Evolutionary conservation across 2,113 vertebrate species (phyloP).

Genomic region (Dicaeum eximium): DNA sequence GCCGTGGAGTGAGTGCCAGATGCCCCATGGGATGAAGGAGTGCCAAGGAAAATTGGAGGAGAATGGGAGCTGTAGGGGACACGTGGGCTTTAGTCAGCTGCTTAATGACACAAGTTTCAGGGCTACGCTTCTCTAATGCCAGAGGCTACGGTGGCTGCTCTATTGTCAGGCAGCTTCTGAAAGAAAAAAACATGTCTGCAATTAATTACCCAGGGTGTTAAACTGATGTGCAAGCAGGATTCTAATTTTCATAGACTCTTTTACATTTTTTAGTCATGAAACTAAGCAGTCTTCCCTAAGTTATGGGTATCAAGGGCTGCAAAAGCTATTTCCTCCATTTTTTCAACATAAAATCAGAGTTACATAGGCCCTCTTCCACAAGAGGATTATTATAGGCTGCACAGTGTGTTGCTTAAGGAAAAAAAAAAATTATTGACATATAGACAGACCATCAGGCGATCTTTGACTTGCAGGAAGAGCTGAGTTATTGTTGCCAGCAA

Average conservation of each 20-base stretch:
- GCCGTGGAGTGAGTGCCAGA: neutral
- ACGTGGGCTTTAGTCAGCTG: neutral
- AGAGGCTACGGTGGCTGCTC: neutral
- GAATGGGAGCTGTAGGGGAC: neutral
- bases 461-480: neutral
- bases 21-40: neutral
- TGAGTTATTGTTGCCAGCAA: neutral
- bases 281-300: neutral
- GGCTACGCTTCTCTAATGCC: fast-evolving
- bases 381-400: neutral
- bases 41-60: neutral
- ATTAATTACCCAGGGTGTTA: neutral
- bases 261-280: neutral
- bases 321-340: neutral
- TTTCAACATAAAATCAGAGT: neutral
- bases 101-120: neutral
- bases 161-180: neutral
- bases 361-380: neutral
- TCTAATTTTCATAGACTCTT: neutral
- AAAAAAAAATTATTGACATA: neutral
- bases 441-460: neutral
- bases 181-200: neutral
- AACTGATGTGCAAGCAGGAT: neutral
- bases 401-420: neutral
- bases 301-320: neutral